A percentile compares a stretch with the other conserved stretches of the same genome.
phyloP scores from a whole-genome alignment of 2,797 vertebrate species.

The Pantherophis alleghaniensis region DNA sequence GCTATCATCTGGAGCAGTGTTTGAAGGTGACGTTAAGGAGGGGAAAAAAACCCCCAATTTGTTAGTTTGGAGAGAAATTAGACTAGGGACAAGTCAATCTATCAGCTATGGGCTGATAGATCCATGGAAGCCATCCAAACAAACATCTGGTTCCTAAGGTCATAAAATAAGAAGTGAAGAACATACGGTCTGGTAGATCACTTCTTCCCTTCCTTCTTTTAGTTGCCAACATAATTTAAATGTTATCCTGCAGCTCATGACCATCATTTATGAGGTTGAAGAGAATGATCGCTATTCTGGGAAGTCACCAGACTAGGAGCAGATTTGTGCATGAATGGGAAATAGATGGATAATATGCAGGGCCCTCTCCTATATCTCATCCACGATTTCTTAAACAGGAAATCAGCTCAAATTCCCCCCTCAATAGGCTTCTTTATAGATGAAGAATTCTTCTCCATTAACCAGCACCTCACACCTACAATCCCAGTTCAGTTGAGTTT shows the following conservation, averaged over 20 bases:
- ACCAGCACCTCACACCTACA: not conserved
- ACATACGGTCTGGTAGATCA: constrained; percentile 35
- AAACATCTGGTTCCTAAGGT: constrained; percentile 20
- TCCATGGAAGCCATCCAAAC: constrained; percentile 24
- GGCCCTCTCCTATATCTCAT: not conserved
- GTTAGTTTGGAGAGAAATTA: constrained; percentile 26
- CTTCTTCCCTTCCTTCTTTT: constrained; percentile 12
- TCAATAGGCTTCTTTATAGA: not conserved
- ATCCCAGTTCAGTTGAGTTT: not conserved
- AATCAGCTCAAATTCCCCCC: not conserved
- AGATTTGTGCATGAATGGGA: not conserved
- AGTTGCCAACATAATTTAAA: constrained; percentile 14
- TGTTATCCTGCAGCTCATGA: not conserved
- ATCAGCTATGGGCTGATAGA: not conserved
- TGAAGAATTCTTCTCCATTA: not conserved
- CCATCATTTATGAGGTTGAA: no score
- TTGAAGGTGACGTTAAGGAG: not conserved
- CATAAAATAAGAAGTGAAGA: constrained; percentile 52
- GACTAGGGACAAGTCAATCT: constrained; percentile 26
- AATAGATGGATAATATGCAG: not conserved
- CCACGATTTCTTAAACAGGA: not conserved
- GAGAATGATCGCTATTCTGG: not conserved
- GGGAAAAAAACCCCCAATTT: not conserved
- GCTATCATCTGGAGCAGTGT: not conserved
- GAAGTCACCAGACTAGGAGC: not conserved